Conservation (phyloP, 1,140 invertebrate species). For the Pemphigus obesinymphae region DNA sequence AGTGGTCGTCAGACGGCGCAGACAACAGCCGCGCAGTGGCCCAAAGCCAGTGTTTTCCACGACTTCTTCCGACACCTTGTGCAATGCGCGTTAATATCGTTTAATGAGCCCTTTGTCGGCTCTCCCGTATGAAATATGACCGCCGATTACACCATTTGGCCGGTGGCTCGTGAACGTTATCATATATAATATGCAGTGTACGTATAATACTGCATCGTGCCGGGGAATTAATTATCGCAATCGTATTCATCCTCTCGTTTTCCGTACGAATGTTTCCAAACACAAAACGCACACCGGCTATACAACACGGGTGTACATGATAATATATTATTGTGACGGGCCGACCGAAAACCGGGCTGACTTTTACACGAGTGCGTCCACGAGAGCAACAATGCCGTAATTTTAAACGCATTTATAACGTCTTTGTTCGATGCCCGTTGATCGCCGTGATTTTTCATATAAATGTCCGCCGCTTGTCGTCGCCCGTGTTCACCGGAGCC, state of each 20-base stretch:
- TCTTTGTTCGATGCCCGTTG: background rate
- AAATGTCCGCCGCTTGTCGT: background rate
- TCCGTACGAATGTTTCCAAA: background rate
- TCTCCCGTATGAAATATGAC: background rate
- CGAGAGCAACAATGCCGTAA: background rate
- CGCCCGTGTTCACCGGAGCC: slow-evolving; percentile 5
- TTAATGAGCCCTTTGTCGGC: slow-evolving; percentile 19
- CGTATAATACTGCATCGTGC: background rate
- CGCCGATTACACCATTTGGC: background rate
- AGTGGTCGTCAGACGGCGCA: too few species aligned
- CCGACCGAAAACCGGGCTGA: background rate
- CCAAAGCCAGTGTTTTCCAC: slow-evolving; percentile 4
- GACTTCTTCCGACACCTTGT: background rate
- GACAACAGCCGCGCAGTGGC: background rate
- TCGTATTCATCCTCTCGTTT: background rate
- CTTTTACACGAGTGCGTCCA: background rate
- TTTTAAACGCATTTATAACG: slow-evolving; percentile 31
- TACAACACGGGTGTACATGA: background rate
- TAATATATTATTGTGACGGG: background rate
- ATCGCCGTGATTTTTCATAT: slow-evolving; percentile 10
- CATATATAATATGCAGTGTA: too few species aligned
- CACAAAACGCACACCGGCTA: background rate
- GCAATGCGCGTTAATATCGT: background rate
- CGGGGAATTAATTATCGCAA: slow-evolving; percentile 7
- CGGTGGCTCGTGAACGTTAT: background rate